Evolutionary conservation across 2,797 vertebrate genomes (phyloP).

Genomic region (Pteropus rufus): DNA sequence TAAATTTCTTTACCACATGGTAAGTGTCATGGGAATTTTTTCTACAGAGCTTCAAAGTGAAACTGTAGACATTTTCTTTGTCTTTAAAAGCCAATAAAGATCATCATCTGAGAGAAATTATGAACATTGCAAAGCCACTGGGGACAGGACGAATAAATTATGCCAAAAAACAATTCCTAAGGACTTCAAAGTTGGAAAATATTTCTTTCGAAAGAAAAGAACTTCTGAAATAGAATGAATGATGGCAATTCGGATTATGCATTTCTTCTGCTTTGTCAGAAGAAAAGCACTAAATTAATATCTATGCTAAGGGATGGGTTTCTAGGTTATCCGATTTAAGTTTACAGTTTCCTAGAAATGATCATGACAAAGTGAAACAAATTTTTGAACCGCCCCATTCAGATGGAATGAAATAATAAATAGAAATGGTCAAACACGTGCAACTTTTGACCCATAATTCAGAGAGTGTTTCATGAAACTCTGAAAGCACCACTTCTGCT

Average conservation of each 20-base stretch:
- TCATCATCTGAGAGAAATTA: constrained; percentile 63
- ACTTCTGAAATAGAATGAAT: constrained; percentile 49
- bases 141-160: constrained; percentile 41
- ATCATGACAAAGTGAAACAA: neutral
- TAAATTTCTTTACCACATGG: constrained; percentile 33
- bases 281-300: neutral
- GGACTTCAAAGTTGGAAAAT: constrained; percentile 65
- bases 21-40: constrained; percentile 48
- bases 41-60: constrained; percentile 62
- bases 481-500: neutral
- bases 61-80: constrained; percentile 54
- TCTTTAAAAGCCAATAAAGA: constrained; percentile 59
- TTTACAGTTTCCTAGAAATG: neutral
- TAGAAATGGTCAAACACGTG: neutral
- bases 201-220: constrained; percentile 48
- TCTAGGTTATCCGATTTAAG: neutral
- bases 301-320: neutral
- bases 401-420: neutral
- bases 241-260: neutral
- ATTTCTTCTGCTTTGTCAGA: constrained; percentile 1
- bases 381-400: neutral
- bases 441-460: neutral
- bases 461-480: neutral
- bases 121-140: constrained; percentile 34
- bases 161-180: constrained; percentile 63